Percentiles rank a stretch among this genome's conserved stretches.
Evolutionary conservation across 1,140 invertebrate genomes (phyloP).

Genomic region (Goniozus legneri): DNA sequence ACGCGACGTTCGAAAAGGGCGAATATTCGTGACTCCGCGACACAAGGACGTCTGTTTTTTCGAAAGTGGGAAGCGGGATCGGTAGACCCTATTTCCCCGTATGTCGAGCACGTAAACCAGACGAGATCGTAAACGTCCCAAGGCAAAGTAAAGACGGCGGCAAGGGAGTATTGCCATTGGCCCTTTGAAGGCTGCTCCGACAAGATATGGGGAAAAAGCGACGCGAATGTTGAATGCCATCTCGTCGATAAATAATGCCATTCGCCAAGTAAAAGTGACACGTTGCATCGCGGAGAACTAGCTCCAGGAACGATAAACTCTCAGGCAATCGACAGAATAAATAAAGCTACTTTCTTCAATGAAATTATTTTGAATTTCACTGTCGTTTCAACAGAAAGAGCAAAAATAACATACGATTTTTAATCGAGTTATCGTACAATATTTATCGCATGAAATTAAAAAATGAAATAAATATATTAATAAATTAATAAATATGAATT

Average conservation of each 20-base stretch:
- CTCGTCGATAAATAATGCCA: not conserved
- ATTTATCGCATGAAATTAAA: too few relatives aligned
- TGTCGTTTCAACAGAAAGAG: too few relatives aligned
- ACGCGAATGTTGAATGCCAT: not conserved
- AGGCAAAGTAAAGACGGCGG: slow-evolving; percentile 1
- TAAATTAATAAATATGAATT: too few relatives aligned
- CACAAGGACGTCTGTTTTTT: not conserved
- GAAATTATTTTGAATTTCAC: too few relatives aligned
- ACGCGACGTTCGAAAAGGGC: not conserved
- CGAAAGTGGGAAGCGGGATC: not conserved
- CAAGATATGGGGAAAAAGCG: not conserved
- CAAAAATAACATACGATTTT: too few relatives aligned
- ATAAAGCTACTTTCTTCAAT: too few relatives aligned
- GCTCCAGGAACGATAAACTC: not conserved
- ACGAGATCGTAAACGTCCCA: slow-evolving; percentile 16
- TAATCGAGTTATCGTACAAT: too few relatives aligned
- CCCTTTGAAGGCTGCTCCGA: too few relatives aligned
- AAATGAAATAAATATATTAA: too few relatives aligned
- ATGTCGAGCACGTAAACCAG: slow-evolving; percentile 19
- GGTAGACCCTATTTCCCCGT: slow-evolving; percentile 5
- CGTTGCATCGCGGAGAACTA: not conserved
- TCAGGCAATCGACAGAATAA: not conserved
- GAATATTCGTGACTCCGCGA: not conserved
- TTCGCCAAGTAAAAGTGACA: too few relatives aligned
- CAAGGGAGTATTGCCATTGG: too few relatives aligned